Evolutionary conservation across 2,113 vertebrate species (phyloP).

Genomic region (Mesembrinibis cayennensis): DNA sequence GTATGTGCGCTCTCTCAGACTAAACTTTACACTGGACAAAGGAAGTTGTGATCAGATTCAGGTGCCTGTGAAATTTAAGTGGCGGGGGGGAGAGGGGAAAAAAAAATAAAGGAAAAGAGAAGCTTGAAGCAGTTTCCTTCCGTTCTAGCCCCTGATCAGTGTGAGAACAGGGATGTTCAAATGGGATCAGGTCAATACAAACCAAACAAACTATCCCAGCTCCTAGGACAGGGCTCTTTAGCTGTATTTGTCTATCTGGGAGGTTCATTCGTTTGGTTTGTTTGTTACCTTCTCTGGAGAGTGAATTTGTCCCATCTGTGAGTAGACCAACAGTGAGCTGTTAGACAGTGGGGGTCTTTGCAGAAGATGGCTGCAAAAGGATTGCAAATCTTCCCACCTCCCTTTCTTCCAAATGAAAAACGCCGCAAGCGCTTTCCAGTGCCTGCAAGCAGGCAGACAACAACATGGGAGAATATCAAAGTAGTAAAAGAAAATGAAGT

Average conservation of each 20-base stretch:
- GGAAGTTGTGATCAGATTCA: constrained; percentile 76
- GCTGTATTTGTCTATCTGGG: background rate
- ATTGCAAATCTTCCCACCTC: background rate
- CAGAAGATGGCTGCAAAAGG: background rate
- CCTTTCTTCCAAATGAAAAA: background rate
- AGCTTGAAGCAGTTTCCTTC: constrained; percentile 67
- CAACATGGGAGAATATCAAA: background rate
- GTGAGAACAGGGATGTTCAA: constrained; percentile 60
- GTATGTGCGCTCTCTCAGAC: constrained; percentile 68
- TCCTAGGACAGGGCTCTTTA: background rate
- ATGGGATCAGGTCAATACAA: constrained; percentile 36
- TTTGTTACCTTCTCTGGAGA: background rate
- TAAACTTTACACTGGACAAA: constrained; percentile 71
- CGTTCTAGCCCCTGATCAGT: constrained; percentile 50
- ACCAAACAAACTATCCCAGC: constrained; percentile 10
- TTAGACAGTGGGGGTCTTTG: background rate
- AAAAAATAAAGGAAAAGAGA: constrained; percentile 54
- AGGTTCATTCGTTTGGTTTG: background rate
- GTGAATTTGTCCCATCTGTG: background rate
- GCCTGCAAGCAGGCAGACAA: background rate
- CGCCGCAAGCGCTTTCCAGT: background rate
- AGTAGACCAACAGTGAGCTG: background rate
- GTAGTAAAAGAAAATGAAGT: background rate
- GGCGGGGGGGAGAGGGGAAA: background rate
- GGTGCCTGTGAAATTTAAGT: constrained; percentile 73